Evolutionary conservation across 2,797 vertebrate genomes (phyloP).

Genomic region (Acomys russatus): DNA sequence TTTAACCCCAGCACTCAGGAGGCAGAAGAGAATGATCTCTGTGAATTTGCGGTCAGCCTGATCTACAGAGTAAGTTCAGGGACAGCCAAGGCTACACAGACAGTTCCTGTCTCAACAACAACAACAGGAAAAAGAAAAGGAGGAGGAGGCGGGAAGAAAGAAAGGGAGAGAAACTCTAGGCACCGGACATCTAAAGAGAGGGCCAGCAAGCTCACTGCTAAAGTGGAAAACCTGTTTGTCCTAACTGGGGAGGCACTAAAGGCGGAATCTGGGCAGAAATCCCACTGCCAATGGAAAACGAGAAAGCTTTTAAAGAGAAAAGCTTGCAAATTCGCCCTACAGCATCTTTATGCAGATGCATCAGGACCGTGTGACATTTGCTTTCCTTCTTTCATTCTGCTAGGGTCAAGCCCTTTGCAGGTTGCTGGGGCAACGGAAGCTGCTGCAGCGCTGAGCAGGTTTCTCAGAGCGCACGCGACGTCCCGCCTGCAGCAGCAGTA

Average conservation of each 20-base stretch:
- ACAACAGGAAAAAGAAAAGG: background rate
- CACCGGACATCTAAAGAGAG: background rate
- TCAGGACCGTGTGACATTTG: too few relatives aligned
- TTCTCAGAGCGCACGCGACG: background rate
- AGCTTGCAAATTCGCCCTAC: background rate
- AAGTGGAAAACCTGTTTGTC: constrained; percentile 16
- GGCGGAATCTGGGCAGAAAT: constrained; percentile 4
- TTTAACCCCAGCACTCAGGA: background rate
- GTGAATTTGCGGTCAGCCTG: background rate
- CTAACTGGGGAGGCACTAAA: background rate
- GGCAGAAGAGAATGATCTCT: background rate
- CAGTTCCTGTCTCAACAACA: background rate
- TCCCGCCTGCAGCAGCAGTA: background rate
- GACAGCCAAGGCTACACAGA: background rate
- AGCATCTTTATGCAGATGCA: background rate
- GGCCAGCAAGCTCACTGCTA: background rate
- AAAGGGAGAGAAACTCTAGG: background rate
- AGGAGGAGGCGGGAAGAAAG: background rate
- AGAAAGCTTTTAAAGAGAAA: constrained; percentile 1
- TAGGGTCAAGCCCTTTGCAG: background rate
- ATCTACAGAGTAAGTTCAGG: too few relatives aligned
- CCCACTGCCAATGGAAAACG: background rate
- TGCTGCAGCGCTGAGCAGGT: background rate
- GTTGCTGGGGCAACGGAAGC: background rate
- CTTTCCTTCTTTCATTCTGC: background rate